Base-by-base conservation (phyloP, 2,888 invertebrate genomes). In the Ctenicera cuprea region DNA sequence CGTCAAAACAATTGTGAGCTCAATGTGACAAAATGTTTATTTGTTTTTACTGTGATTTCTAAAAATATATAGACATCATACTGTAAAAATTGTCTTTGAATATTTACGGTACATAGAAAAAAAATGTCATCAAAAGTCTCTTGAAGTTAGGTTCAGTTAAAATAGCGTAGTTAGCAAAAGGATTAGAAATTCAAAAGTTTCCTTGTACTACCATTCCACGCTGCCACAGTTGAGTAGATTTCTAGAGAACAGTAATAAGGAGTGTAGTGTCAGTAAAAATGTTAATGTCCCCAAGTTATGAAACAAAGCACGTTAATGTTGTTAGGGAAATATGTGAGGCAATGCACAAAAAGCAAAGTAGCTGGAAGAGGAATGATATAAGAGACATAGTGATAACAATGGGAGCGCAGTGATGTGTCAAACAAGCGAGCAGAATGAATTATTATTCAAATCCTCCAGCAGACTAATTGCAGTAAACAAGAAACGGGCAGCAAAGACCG, bases 381-480 rank as follows among this genome's bases (percentile, higher is more conserved):
- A 63, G 74, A 76, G 76, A 72, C 70, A 71, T 61, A 65, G 74
- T 74, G 73, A 69, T 72, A 77, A 81, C 80, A 80, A 81, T 80
- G 74, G 80, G 75, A 77, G 77, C 80, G 79, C 81, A 83, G 80
- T 81, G 80, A 82, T 82, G 82, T 83, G 84, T 84, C 83, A 83
- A 83, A 84, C 82, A 79, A 79, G 80, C 79, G 78, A 77, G 77
- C 76, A 79, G 82, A 82, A 85, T 84, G 83, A 84, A 84, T 85
- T 85, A 84, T 84, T 83, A 83, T 84, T 83, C 83, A 84, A 85
- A 85, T 85, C 82, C 83, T 80, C 75, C 76, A 78, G 79, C 80
- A 83, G 82, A 83, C 85, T 84, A 85, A 85, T 85, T 85, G 84
- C 83, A 81, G 83, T 80, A 83, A 84, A 84, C 84, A 85, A 85